Percentiles rank a stretch among this genome's conserved stretches.
Evolutionary conservation across 1,140 invertebrate genomes (phyloP).

Genomic region (Orussus abietinus): DNA sequence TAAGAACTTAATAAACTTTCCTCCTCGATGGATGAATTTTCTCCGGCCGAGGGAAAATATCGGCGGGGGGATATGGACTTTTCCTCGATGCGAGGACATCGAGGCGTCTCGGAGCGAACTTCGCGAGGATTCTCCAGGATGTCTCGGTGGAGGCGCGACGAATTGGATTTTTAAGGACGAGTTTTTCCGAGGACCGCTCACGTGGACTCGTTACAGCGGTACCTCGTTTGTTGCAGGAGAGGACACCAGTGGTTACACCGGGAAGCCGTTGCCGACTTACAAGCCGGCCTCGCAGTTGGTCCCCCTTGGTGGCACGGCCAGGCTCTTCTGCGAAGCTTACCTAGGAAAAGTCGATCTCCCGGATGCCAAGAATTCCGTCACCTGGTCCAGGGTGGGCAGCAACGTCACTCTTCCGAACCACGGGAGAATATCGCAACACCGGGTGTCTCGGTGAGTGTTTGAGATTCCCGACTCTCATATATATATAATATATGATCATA

Average conservation of each 20-base stretch:
- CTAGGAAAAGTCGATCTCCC: slow-evolving; percentile 69
- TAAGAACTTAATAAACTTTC: too few relatives aligned
- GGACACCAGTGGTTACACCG: slow-evolving; percentile 47
- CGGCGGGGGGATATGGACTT: too few relatives aligned
- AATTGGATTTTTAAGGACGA: too few relatives aligned
- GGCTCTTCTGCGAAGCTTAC: slow-evolving; percentile 73
- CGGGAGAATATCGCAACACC: slow-evolving; percentile 49
- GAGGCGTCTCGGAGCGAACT: too few relatives aligned
- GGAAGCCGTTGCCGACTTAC: slow-evolving; percentile 52
- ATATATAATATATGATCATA: too few relatives aligned
- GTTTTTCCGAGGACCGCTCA: not conserved
- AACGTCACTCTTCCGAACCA: slow-evolving; percentile 52
- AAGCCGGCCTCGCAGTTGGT: slow-evolving; percentile 48
- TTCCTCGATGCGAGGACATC: too few relatives aligned
- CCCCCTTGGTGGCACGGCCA: slow-evolving; percentile 55
- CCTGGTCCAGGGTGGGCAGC: slow-evolving; percentile 59
- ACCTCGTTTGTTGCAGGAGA: slow-evolving; percentile 36
- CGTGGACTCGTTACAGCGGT: not conserved
- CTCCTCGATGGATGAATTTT: too few relatives aligned
- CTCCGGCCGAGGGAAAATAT: too few relatives aligned
- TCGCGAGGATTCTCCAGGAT: too few relatives aligned
- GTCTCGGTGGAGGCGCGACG: too few relatives aligned
- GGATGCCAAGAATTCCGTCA: slow-evolving; percentile 65
- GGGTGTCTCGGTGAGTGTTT: slow-evolving; percentile 52
- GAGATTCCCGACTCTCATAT: too few relatives aligned